A percentile compares a stretch with the other conserved stretches of the same genome.
Evolutionary conservation across 2,113 vertebrate genomes (phyloP).

Genomic region (Morone chrysops): DNA sequence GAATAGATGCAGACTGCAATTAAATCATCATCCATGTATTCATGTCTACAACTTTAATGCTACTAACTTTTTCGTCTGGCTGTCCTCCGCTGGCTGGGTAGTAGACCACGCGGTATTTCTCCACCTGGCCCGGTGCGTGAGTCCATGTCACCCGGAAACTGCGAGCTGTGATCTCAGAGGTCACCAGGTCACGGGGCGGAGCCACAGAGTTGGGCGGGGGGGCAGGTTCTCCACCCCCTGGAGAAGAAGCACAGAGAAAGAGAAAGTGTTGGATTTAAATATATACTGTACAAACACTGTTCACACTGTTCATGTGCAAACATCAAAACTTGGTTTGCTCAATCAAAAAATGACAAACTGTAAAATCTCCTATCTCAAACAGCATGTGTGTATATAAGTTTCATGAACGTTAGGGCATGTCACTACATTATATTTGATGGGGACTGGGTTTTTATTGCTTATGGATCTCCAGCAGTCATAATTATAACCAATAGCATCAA

Average conservation of each 20-base stretch:
- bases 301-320: neutral
- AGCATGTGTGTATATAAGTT: neutral
- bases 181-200: conserved; percentile 89
- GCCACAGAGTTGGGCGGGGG: conserved; percentile 71
- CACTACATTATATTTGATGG: neutral
- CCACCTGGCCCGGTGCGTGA: conserved; percentile 89
- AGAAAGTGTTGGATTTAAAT: no score
- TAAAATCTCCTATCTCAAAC: neutral
- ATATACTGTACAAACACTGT: neutral
- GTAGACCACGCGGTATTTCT: conserved; percentile 96
- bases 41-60: no score
- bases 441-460: neutral
- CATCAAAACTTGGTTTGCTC: neutral
- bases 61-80: conserved; percentile 88
- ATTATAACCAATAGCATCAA: neutral
- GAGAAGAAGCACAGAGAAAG: neutral
- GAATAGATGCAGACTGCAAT: no score
- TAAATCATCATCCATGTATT: neutral
- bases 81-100: conserved; percentile 92
- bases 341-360: neutral
- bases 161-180: conserved; percentile 92
- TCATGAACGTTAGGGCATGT: no score
- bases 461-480: conserved; percentile 1
- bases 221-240: conserved; percentile 84
- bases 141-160: conserved; percentile 94